Base-by-base conservation (phyloP, 2,797 vertebrate species). In the Harpagifer antarcticus region DNA sequence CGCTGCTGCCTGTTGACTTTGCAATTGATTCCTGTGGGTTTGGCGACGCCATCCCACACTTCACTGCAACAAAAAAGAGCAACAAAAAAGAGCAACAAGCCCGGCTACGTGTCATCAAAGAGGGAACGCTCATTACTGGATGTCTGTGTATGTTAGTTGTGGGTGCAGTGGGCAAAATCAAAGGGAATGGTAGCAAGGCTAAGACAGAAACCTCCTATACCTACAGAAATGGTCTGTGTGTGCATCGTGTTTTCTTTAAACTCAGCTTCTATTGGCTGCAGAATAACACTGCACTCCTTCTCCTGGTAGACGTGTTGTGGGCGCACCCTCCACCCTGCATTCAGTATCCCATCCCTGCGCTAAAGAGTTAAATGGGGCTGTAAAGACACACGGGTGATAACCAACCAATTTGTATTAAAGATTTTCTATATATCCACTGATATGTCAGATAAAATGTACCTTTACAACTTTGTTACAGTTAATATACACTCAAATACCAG, bases 1-100 rank as follows among this genome's bases (percentile, higher is more conserved):
- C 76, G 44, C 78, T 62, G 53, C 60, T 59, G 82, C 83, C 71
- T 92, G 76, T 91, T 88, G 91, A 91, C 86, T 90, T 86, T 84
- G 83, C 81, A 77, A 77, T 84, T 85, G 86, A 91, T 84, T 92
- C 82, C 81, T 87, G 84, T 74, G 80, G 84, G 79, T 88, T 89
- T 81, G 85, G 55, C 86, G 63, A 85, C 76, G 61, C 83, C 80
- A 76, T 86, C 84, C 78, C 77, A 84, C 87, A 84, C 76, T 85
- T 79, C n/a, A 43, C 78, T 68, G 49, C 69, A 73, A 69, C 79
- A 65, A 65, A 79, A 81, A 83, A 73, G 49, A 73, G 66, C 74
- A 60, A 55, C 49, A 2, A 68, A n/a, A n/a, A n/a, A 73, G 49
- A 73, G 66, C 74, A 60, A 55, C 49, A 2, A 68, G 75, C 67